These are phyloP conservation scores for Siniperca scherzeri DNA, from an alignment of 2,797 vertebrate species.

Conservation along the genomic window DNA sequence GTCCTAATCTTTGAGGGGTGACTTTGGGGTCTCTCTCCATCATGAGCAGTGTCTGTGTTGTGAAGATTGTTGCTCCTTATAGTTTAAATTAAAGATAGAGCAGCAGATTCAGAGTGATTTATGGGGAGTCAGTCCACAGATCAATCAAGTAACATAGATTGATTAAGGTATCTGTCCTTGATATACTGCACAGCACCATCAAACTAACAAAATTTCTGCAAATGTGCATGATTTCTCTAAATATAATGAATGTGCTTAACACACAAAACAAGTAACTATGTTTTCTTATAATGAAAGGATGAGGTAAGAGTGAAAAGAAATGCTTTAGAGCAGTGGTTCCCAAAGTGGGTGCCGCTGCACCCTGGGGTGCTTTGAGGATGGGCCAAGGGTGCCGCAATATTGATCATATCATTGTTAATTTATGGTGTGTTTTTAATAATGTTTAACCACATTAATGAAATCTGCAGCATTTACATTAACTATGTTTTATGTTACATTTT, in stretches of 20 bases:
- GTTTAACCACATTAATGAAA: too few relatives aligned
- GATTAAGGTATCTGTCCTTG: too few relatives aligned
- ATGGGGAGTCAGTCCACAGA: not conserved
- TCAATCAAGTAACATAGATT: not conserved
- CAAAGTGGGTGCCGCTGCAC: not conserved
- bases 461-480: too few relatives aligned
- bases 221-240: not conserved
- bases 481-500: too few relatives aligned
- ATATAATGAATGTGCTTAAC: not conserved
- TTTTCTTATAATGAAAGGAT: not conserved
- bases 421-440: too few relatives aligned
- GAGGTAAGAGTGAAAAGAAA: not conserved
- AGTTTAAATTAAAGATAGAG: not conserved
- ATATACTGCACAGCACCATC: not conserved
- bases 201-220: not conserved
- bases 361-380: too few relatives aligned
- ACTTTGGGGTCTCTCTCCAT: slow-evolving; percentile 15
- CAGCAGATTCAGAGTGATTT: not conserved
- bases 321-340: not conserved
- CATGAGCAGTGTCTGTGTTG: not conserved
- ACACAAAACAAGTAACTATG: not conserved
- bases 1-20: slow-evolving; percentile 21
- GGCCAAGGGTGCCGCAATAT: too few relatives aligned
- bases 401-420: too few relatives aligned
- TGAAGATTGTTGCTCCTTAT: not conserved